Evolutionary conservation across 2,113 vertebrate genomes (phyloP).

Genomic region (Origma solitaria): DNA sequence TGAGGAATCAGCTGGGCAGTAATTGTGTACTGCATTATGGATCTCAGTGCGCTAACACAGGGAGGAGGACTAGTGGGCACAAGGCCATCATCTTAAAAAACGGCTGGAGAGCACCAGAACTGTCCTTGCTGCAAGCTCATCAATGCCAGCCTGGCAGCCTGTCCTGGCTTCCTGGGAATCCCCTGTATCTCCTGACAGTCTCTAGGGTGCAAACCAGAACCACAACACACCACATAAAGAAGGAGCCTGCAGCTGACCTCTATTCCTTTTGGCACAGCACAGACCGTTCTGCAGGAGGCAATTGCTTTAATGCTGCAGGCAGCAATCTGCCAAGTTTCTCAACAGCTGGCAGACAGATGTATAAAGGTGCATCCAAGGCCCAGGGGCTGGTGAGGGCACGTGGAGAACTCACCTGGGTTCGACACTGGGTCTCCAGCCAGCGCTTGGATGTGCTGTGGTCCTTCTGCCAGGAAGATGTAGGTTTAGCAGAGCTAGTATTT

Average conservation of each 20-base stretch:
- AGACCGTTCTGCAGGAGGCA: background rate
- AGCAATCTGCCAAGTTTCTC: background rate
- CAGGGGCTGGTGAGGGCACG: background rate
- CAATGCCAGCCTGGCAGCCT: background rate
- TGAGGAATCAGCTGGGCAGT: background rate
- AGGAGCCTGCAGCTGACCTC: background rate
- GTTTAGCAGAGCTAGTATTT: background rate
- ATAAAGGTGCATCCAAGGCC: background rate
- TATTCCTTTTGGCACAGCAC: background rate
- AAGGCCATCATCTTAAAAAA: background rate
- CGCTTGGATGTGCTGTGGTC: background rate
- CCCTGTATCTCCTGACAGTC: background rate
- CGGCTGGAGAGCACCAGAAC: fast-evolving
- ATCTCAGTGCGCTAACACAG: background rate
- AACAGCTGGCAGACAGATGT: fast-evolving
- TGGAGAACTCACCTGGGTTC: background rate
- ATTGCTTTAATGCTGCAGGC: background rate
- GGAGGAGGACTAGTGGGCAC: background rate
- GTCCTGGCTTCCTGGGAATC: background rate
- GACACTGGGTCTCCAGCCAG: background rate
- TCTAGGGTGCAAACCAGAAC: fast-evolving
- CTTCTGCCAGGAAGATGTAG: background rate
- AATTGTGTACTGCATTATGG: background rate
- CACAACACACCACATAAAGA: background rate
- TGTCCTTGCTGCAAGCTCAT: background rate